Base-by-base conservation (phyloP, 2,888 invertebrate genomes). In the Himalopsyche kuldschensis region DNA sequence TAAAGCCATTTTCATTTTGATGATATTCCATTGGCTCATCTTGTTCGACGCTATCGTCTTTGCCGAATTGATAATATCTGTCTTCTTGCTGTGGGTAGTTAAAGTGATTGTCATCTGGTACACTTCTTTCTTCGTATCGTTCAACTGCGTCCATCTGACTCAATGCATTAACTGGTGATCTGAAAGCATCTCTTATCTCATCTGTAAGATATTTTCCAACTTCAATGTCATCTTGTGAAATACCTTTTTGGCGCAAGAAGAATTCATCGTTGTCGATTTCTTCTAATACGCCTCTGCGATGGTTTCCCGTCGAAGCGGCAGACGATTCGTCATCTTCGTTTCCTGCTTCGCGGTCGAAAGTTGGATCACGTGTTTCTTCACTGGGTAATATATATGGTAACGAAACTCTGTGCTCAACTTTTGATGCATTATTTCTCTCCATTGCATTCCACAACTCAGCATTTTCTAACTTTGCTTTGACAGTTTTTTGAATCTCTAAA, bases 231-330 rank as follows among this genome's bases (percentile, higher is more conserved):
- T 96, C 96, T 88, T 95, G 94, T 86, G 96, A 96, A 88, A 96
- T 94, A 85, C 96, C 96, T 89, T 95, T 94, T 89, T 95, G 95
- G 87, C 96, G 93, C 85, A 97, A 91, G 89, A 96, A 96, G 91
- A 97, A 97, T 90, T 97, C 96, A 89, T 97, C 97, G 75, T 96
- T 95, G 88, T 96, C 95, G 87, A 97, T 95, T 91, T 97, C 96
- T 90, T 97, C 97, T 88, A 97, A 93, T 3, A 96, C 95, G 0
- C 94, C 94, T 79, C 92, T 92, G 79, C 93, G 90, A 31, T 91
- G 89, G 41, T 91, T 88, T 75, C 92, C 92, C 35, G 90, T 89
- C 0, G 94, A 94, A 86, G 94, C 94, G 1, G 93, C 93, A 1
- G 94, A 93, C 0, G 94, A 94, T 81, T 93, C 93, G 1, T 90